Base-by-base conservation (phyloP, 2,888 invertebrate species). In the Dasysyrphus tricinctus region DNA sequence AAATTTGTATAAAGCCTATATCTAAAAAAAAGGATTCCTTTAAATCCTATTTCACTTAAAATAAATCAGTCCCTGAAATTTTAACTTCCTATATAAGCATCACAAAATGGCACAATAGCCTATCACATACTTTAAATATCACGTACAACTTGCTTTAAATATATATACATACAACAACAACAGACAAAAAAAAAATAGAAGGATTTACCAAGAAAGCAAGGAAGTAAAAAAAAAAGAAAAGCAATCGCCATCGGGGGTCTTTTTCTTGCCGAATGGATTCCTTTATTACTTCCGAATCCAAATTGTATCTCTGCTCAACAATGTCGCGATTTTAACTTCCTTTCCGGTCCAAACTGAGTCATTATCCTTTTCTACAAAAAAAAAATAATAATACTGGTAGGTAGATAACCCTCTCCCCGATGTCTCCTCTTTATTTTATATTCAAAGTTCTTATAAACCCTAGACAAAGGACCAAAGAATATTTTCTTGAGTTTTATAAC, bases 251-350 rank as follows among this genome's bases (percentile, higher is more conserved):
- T 54, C n/a, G 69, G 69, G 69, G 54, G 69, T 69, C 69, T 54
- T 69, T 69, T 69, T 69, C 54, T 54, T 69, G 54, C 12, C 19
- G 69, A 69, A 69, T 69, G 69, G 54, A 69, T 69, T 69, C 69
- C 69, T 54, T 69, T 69, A 69, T 69, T 69, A 69, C 69, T 69
- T 69, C 69, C 69, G 54, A 69, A 69, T 69, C 69, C 69, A 54
- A 69, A 69, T 54, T 54, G 69, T 69, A 69, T 69, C 51, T 69
- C 69, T 69, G 69, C n/a, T 69, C 69, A 69, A 39, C 69, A 69
- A 69, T 54, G 69, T 69, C 69, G 69, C 69, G 69, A 69, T 69
- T 69, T 69, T 69, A 69, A 69, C 69, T 69, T 69, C 54, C 51
- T 39, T 69, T 69, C 69, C 69, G 69, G 69, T 54, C 69, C 69